A percentile compares a stretch with the other conserved stretches of the same genome.
These are phyloP conservation scores for Astyanax mexicanus DNA, from an alignment of 2,797 vertebrate genomes.

Conservation along the genomic window DNA sequence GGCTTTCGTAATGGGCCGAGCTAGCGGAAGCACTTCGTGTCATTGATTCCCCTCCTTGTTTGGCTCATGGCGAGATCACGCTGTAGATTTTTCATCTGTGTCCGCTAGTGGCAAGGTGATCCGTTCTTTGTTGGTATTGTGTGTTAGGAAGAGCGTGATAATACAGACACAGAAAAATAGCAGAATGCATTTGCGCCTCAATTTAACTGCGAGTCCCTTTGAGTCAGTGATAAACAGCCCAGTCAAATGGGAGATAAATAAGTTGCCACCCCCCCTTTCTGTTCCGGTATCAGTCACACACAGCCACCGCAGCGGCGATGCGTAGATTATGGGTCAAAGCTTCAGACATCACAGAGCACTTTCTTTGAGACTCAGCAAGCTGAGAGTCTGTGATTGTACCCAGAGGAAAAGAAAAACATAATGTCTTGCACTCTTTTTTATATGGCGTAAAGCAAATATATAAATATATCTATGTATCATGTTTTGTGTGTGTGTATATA, in stretches of 20 bases:
- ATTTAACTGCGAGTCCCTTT: background rate
- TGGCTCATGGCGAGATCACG: background rate
- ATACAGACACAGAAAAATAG: background rate
- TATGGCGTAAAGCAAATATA: background rate
- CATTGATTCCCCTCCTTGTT: background rate
- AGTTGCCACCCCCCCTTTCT: background rate
- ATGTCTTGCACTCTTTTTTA: no score
- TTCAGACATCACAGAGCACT: background rate
- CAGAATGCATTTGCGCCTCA: background rate
- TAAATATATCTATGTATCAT: no score
- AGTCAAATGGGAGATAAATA: constrained; percentile 6
- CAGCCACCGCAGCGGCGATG: no score
- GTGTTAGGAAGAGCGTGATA: background rate
- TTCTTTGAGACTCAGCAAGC: background rate
- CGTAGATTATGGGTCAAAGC: background rate
- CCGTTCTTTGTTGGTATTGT: background rate
- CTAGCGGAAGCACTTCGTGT: background rate
- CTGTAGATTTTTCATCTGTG: background rate
- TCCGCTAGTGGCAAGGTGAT: background rate
- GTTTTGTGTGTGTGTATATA: no score
- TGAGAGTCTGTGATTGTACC: background rate
- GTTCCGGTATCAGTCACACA: background rate
- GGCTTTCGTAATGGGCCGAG: background rate
- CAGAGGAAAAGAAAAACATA: no score
- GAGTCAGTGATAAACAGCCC: background rate